Evolutionary conservation across 2,113 vertebrate genomes (phyloP).

Genomic region (Ariopsis seemanni): DNA sequence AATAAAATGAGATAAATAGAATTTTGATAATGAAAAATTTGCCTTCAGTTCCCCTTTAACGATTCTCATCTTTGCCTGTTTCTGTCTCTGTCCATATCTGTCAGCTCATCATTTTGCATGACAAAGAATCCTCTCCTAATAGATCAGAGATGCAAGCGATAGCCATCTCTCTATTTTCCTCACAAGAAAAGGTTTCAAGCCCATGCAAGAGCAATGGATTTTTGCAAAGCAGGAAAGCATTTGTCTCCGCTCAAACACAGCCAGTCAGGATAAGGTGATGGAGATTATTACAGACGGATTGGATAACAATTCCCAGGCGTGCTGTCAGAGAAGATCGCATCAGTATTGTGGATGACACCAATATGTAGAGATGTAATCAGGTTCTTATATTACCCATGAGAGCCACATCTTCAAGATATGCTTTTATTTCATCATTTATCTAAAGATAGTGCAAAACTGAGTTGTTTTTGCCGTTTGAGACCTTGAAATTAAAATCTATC

Average conservation of each 20-base stretch:
- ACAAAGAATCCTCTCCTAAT: constrained; percentile 2
- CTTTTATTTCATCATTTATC: background rate
- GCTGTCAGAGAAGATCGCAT: constrained; percentile 21
- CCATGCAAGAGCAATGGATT: background rate
- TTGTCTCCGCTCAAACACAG: background rate
- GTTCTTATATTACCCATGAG: background rate
- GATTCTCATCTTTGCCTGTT: background rate
- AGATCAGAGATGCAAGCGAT: background rate
- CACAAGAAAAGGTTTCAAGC: background rate
- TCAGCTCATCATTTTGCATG: background rate
- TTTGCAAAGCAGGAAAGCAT: background rate
- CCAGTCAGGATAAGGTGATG: constrained; percentile 5
- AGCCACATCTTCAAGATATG: background rate
- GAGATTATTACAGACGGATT: constrained; percentile 23
- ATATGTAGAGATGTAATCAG: background rate
- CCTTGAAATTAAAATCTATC: background rate
- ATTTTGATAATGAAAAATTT: too few relatives aligned
- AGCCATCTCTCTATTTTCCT: background rate
- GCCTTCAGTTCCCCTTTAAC: too few relatives aligned
- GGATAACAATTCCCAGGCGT: constrained; percentile 20
- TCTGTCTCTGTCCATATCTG: constrained; percentile 14
- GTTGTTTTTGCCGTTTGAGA: too few relatives aligned
- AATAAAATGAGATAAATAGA: too few relatives aligned
- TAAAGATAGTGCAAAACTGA: background rate
- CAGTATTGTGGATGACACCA: constrained; percentile 19